Evolutionary conservation across 2,888 invertebrate genomes (phyloP).

Genomic region (Poecilus cupreus): DNA sequence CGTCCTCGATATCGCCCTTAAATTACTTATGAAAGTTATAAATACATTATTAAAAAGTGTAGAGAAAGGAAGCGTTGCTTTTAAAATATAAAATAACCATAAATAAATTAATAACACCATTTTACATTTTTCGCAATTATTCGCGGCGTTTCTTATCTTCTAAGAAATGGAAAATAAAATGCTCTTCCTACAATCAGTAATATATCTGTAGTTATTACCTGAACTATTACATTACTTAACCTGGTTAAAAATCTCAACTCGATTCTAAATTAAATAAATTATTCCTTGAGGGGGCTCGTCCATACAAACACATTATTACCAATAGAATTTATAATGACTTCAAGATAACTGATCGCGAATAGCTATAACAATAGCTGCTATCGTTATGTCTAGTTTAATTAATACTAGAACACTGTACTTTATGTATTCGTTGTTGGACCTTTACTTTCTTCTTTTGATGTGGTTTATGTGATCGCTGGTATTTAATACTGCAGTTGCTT

Average conservation of each 20-base stretch:
- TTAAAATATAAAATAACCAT: neutral
- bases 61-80: neutral
- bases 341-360: constrained; percentile 26
- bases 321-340: constrained; percentile 45
- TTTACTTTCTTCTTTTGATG: constrained; percentile 8
- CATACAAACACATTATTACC: constrained; percentile 40
- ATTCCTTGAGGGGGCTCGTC: constrained; percentile 31
- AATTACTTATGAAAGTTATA: neutral
- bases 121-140: no score
- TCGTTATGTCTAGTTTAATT: constrained; percentile 16
- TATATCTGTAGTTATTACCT: neutral
- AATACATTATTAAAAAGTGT: neutral
- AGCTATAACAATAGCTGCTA: constrained; percentile 25
- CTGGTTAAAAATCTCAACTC: neutral
- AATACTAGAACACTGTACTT: constrained; percentile 29
- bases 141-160: neutral
- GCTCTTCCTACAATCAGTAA: neutral
- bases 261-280: constrained; percentile 20
- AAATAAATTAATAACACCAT: no score
- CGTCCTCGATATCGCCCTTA: neutral
- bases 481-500: neutral
- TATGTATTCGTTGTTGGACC: neutral
- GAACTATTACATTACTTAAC: neutral
- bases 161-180: neutral
- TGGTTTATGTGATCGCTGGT: neutral